Evolutionary conservation across 2,113 vertebrate genomes (phyloP).

Genomic region (Pollachius pollachius): DNA sequence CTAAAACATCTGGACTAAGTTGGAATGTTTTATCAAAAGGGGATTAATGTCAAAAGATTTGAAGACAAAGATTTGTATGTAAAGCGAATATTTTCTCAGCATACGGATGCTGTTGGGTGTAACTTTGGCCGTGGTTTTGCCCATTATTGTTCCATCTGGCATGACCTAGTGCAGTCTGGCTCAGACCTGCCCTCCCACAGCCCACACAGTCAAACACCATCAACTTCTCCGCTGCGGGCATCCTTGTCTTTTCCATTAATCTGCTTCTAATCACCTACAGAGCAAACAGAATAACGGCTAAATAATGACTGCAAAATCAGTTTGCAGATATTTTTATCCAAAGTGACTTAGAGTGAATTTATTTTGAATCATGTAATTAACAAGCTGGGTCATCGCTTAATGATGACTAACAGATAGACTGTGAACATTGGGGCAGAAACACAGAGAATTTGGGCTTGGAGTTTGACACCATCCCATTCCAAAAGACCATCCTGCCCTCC

Average conservation of each 20-base stretch:
- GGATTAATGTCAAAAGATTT: too few relatives aligned
- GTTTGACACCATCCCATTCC: too few relatives aligned
- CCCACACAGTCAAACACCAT: constrained; percentile 10
- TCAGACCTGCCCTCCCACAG: background rate
- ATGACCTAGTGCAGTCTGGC: background rate
- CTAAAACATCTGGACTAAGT: background rate
- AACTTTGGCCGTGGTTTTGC: background rate
- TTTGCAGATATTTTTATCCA: too few relatives aligned
- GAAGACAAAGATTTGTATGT: background rate
- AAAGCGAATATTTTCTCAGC: background rate
- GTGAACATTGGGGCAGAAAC: too few relatives aligned
- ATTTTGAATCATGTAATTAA: too few relatives aligned
- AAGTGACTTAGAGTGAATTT: too few relatives aligned
- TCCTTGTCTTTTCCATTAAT: constrained; percentile 1
- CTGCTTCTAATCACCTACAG: constrained; percentile 8
- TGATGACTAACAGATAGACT: too few relatives aligned
- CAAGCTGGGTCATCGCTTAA: too few relatives aligned
- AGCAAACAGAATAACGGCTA: constrained; percentile 3
- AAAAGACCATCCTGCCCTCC: too few relatives aligned
- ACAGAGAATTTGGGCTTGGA: too few relatives aligned
- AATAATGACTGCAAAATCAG: background rate
- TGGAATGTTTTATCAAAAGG: too few relatives aligned
- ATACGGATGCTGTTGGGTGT: background rate
- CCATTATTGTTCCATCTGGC: background rate
- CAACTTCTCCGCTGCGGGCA: background rate